Percentiles rank a stretch among this genome's conserved stretches.
phyloP scores from a whole-genome alignment of 2,113 vertebrate species.

The Origma solitaria region DNA sequence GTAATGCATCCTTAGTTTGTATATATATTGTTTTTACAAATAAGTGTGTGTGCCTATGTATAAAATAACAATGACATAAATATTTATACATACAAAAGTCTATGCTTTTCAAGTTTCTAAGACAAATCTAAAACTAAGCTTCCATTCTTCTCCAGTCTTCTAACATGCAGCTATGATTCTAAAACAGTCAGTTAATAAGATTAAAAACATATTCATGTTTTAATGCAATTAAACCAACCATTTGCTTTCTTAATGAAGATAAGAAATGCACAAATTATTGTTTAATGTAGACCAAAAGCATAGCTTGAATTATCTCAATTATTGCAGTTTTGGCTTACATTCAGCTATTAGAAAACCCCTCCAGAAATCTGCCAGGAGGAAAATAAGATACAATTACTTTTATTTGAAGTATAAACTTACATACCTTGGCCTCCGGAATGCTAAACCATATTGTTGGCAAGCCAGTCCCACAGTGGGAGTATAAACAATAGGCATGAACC shows the following conservation, averaged over 20 bases:
- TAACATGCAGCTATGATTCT: neutral
- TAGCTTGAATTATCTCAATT: conserved; percentile 14
- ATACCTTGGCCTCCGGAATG: conserved; percentile 91
- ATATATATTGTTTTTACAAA: neutral
- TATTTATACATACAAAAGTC: neutral
- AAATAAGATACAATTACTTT: conserved; percentile 14
- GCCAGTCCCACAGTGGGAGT: conserved; percentile 94
- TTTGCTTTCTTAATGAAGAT: neutral
- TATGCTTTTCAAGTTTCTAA: neutral
- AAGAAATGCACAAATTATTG: neutral
- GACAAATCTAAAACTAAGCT: neutral
- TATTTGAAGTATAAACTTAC: conserved; percentile 62
- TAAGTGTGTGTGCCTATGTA: neutral
- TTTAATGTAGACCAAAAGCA: neutral
- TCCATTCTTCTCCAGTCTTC: neutral
- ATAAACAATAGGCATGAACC: conserved; percentile 97
- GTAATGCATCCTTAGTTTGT: neutral
- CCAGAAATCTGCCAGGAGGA: conserved; percentile 10
- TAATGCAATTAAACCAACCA: neutral
- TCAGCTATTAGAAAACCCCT: neutral
- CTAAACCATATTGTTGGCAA: conserved; percentile 91
- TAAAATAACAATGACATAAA: neutral
- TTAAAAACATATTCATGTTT: neutral
- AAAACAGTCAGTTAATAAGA: neutral
- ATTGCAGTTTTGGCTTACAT: conserved; percentile 16